Base-by-base conservation (phyloP, 2,113 vertebrate genomes). In the Oreochromis spilurus region DNA sequence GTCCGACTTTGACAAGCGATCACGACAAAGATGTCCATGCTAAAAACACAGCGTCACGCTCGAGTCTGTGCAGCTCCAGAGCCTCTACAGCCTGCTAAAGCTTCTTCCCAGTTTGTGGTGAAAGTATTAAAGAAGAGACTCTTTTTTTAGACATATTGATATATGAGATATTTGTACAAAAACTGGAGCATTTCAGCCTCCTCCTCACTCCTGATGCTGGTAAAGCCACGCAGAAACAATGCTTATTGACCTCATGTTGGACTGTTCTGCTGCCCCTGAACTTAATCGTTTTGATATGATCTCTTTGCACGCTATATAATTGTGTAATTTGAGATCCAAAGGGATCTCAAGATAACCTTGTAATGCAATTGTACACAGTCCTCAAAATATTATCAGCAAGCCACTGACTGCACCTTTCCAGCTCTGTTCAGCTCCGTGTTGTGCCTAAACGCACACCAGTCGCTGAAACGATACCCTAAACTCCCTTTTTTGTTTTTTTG, bases 391-490 rank as follows among this genome's bases (percentile, higher is more conserved):
- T 89, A 87, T 79, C 54, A 84, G n/a, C 43, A 45, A 60, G 52
- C 17, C 70, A 54, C 43, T 81, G 83, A 88, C 57, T 77, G 79
- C 14, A 45, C 45, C 60, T 81, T 79, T 82, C 48, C 48, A 60
- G 53, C 54, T n/a, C 40, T 65, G 86, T 58, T 89, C 16, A 52
- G 57, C 12, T 85, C 82, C 34, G 67, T 87, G 83, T 92, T 82
- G 70, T 89, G 58, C 75, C 75, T 88, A 38, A 94, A 90, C 67
- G 45, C 89, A 86, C 82, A 91, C 79, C 89, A 89, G 88, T 75
- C 82, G 4, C 50, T 62, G 75, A 75, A 85, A 79, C 54, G 78
- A 87, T 86, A 89, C 79, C 55, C 60, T 83, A 17, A 65, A 80
- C 75, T 82, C 43, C 70, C 84, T 77, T n/a, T 70, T 26, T 19